Percentiles rank a stretch among this genome's conserved stretches.
Evolutionary conservation across 1,140 invertebrate genomes (phyloP).

Genomic region (Anastatus disparis): DNA sequence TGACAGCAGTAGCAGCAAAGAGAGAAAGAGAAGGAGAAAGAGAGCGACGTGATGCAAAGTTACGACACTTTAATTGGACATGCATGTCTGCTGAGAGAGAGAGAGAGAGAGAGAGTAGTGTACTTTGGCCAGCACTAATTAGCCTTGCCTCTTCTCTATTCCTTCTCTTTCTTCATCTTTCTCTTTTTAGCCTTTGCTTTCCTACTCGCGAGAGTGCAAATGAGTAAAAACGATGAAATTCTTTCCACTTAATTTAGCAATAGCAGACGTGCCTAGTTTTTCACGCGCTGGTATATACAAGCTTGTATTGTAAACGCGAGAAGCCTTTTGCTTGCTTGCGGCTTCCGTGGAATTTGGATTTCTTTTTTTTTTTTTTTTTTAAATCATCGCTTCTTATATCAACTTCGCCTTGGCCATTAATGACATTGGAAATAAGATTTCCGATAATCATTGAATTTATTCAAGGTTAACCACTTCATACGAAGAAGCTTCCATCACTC

Average conservation of each 20-base stretch:
- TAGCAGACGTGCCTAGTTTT: neutral
- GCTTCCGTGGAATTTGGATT: too few relatives aligned
- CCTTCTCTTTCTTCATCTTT: neutral
- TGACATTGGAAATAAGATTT: neutral
- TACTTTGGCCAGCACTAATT: slow-evolving; percentile 51
- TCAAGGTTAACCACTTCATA: slow-evolving; percentile 6
- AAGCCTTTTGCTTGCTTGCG: too few relatives aligned
- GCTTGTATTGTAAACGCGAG: neutral
- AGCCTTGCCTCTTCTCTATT: slow-evolving; percentile 45
- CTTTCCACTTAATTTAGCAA: slow-evolving; percentile 45
- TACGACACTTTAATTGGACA: slow-evolving; percentile 58
- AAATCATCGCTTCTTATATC: neutral
- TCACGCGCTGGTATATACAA: neutral
- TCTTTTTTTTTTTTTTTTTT: neutral
- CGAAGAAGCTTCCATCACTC: neutral
- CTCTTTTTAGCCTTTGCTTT: neutral
- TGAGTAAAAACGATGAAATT: slow-evolving; percentile 52
- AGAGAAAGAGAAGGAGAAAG: too few relatives aligned
- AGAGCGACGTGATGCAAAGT: slow-evolving; percentile 52
- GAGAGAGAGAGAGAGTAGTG: too few relatives aligned
- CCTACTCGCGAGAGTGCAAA: slow-evolving; percentile 30
- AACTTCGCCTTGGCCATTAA: too few relatives aligned
- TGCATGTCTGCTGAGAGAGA: slow-evolving; percentile 47
- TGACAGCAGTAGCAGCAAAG: too few relatives aligned
- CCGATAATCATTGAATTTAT: slow-evolving; percentile 10